Conservation (phyloP, 2,888 invertebrate genomes). For the Carterocephalus palaemon region DNA sequence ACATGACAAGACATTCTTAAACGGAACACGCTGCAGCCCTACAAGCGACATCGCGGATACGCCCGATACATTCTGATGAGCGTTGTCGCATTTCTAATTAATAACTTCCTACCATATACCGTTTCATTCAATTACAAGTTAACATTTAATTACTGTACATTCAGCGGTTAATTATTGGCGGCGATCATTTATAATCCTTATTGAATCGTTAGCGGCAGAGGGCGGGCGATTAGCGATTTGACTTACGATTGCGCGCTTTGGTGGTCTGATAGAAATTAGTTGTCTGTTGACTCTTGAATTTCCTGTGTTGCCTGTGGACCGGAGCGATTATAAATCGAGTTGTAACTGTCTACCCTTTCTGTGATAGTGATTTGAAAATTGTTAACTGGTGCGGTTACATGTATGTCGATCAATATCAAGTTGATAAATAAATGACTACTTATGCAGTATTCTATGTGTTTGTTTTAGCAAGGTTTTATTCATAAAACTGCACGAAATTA, state of each 20-base stretch:
- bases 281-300: no score
- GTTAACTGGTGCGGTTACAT: no score
- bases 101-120: constrained; percentile 26
- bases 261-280: constrained; percentile 10
- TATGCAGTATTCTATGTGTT: no score
- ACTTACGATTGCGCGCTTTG: constrained; percentile 20
- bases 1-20: background rate
- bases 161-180: constrained; percentile 19
- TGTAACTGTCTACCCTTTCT: no score
- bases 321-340: no score
- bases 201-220: constrained; percentile 18
- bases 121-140: constrained; percentile 25
- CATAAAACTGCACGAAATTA: no score
- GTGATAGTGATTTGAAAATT: background rate
- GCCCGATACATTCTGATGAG: constrained; percentile 23
- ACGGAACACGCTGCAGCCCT: constrained; percentile 12
- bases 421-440: no score
- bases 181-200: constrained; percentile 22
- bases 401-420: no score
- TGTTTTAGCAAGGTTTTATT: no score
- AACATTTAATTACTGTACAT: constrained; percentile 20
- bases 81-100: constrained; percentile 23
- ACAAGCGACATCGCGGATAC: constrained; percentile 5
- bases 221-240: constrained; percentile 21
- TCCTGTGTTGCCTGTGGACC: no score